Evolutionary conservation across 1,140 invertebrate species (phyloP), one percentile per base, ranked within the genome.

Genomic region (Telenomus remus): DNA sequence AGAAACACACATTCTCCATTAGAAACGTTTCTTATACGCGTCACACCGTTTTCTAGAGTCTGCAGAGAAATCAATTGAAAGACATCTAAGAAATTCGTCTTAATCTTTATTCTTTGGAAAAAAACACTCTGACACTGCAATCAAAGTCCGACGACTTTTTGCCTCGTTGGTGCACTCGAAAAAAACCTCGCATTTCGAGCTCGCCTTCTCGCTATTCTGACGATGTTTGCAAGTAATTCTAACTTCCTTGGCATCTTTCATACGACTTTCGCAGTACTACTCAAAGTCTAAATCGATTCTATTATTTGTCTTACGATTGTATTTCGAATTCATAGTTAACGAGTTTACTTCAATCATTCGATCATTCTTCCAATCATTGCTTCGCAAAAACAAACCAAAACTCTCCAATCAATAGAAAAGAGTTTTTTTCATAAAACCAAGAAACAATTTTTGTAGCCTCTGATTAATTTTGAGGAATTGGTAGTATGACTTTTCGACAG

Each of bases 111-210:
- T 85, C 81, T 79, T 84, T 66, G 80, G 79, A 81, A 84, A n/a
- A n/a, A n/a, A 81, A 83, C 81, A 83, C 83, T 83, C 80, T 79
- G 82, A 81, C 83, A 86, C 85, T 86, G 84, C 83, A 86, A 85
- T 85, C 68, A 66, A 79, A 79, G 55, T 72, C 56, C 49, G 64
- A n/a, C n/a, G 56, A 34, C 51, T 76, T 39, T 39, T n/a, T 39
- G 9, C 37, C 1, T 39, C 83, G 81, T 83, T 84, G 84, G 84
- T 84, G 83, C 83, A 82, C 75, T 82, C 77, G 77, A 81, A 82
- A 73, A 72, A 53, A 63, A 65, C 19, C 56, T 61, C 51, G 47
- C 66, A 60, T 69, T 66, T 76, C 54, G 47, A 66, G 50, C 64
- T 60, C 14, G 54, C 50, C 48, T n/a, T n/a, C n/a, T 51, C 44